A percentile compares a stretch with the other conserved stretches of the same genome.
These are phyloP conservation scores for Hemitrygon akajei DNA, from an alignment of 2,797 vertebrate genomes.

Conservation along the genomic window DNA sequence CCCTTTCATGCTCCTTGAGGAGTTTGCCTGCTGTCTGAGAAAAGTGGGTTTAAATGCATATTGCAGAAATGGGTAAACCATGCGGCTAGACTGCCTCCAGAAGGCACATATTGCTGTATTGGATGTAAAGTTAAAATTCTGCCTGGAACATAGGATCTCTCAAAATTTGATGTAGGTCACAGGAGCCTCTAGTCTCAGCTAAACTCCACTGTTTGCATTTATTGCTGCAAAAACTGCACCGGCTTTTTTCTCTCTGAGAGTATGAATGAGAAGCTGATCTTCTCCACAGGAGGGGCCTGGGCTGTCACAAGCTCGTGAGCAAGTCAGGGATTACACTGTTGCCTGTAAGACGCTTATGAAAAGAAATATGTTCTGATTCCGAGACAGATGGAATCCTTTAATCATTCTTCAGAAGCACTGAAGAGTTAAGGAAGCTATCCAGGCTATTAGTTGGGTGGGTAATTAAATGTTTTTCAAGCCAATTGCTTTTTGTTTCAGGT, in stretches of 20 bases:
- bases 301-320: background rate
- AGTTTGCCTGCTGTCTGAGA: background rate
- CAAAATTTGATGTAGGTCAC: background rate
- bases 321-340: background rate
- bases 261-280: background rate
- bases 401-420: background rate
- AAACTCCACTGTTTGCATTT: background rate
- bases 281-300: background rate
- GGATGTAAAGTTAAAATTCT: background rate
- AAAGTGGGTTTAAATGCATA: background rate
- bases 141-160: background rate
- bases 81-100: background rate
- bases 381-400: slow-evolving; percentile 13
- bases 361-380: background rate
- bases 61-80: background rate
- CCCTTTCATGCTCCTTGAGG: background rate
- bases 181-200: background rate
- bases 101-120: background rate
- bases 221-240: too few species aligned
- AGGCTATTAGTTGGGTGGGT: slow-evolving; percentile 8
- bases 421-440: background rate
- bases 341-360: slow-evolving; percentile 23
- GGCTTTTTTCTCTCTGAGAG: background rate
- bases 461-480: slow-evolving; percentile 20
- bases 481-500: slow-evolving; percentile 1